phyloP scores from a whole-genome alignment of 1,140 invertebrate genomes.

The Rhyacophila brunnea region DNA sequence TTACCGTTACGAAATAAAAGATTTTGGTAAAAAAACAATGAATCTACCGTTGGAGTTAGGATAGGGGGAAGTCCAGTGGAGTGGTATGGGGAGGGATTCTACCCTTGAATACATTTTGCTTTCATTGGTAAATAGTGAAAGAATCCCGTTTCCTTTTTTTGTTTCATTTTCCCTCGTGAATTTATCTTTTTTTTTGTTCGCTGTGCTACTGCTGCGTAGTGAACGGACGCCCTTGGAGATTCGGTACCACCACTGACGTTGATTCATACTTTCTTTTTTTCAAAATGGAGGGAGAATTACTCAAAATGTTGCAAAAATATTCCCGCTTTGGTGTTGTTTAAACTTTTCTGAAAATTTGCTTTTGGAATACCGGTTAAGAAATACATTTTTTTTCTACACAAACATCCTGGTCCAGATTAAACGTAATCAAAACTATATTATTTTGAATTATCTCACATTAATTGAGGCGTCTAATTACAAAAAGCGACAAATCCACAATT shows the following conservation, averaged over 20 bases:
- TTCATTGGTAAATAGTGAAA: conserved; percentile 31
- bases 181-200: conserved; percentile 24
- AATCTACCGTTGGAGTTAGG: conserved; percentile 15
- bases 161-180: conserved; percentile 25
- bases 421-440: too few relatives aligned
- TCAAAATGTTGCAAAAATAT: neutral
- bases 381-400: neutral
- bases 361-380: neutral
- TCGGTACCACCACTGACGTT: neutral
- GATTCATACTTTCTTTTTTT: conserved; percentile 14
- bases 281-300: neutral
- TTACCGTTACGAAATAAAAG: conserved; percentile 21
- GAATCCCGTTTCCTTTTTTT: conserved; percentile 26
- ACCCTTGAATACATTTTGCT: conserved; percentile 26
- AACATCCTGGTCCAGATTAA: too few relatives aligned
- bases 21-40: conserved; percentile 26
- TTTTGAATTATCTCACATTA: too few relatives aligned
- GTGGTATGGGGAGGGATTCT: neutral
- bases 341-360: too few relatives aligned
- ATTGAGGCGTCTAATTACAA: too few relatives aligned
- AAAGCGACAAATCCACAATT: too few relatives aligned
- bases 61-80: conserved; percentile 1
- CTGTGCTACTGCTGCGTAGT: neutral
- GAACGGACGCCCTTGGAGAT: too few relatives aligned
- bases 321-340: neutral